Conservation (phyloP, 2,113 vertebrate genomes). For the Pedetes capensis region DNA sequence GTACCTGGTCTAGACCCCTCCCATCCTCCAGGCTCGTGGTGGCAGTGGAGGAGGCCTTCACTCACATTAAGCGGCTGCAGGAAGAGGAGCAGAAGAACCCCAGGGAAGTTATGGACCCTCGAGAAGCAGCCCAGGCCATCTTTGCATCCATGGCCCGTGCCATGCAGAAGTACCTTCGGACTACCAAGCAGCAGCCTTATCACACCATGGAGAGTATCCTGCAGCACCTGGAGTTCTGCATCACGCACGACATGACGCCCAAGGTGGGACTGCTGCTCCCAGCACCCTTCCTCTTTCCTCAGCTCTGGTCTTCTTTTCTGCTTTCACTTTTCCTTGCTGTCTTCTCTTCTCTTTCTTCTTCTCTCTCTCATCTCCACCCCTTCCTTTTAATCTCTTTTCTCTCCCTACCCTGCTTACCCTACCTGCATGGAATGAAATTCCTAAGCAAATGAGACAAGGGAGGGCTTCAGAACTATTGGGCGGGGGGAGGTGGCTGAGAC, state of each 20-base stretch:
- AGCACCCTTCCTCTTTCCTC: background rate
- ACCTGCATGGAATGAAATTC: background rate
- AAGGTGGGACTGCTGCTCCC: constrained; percentile 83
- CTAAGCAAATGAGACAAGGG: background rate
- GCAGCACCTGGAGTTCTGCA: constrained; percentile 97
- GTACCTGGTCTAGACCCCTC: background rate
- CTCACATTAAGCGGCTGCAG: constrained; percentile 96
- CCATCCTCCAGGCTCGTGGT: constrained; percentile 89
- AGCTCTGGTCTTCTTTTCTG: background rate
- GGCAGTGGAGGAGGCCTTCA: constrained; percentile 97
- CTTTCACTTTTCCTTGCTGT: background rate
- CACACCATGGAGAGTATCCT: constrained; percentile 99
- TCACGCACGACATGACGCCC: constrained; percentile 98
- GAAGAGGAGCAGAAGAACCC: constrained; percentile 95
- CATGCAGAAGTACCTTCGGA: constrained; percentile 98
- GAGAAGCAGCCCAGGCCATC: constrained; percentile 97
- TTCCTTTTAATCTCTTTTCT: background rate
- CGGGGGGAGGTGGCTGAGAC: background rate
- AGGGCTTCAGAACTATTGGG: background rate
- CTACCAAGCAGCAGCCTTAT: constrained; percentile 96
- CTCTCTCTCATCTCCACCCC: background rate
- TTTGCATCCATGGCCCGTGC: constrained; percentile 97
- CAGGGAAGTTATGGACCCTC: constrained; percentile 94
- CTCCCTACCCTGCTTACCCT: background rate
- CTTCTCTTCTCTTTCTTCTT: background rate